Evolutionary conservation across 2,113 vertebrate species (phyloP), one percentile per base, ranked within the genome.

Genomic region (Phaethon lepturus): DNA sequence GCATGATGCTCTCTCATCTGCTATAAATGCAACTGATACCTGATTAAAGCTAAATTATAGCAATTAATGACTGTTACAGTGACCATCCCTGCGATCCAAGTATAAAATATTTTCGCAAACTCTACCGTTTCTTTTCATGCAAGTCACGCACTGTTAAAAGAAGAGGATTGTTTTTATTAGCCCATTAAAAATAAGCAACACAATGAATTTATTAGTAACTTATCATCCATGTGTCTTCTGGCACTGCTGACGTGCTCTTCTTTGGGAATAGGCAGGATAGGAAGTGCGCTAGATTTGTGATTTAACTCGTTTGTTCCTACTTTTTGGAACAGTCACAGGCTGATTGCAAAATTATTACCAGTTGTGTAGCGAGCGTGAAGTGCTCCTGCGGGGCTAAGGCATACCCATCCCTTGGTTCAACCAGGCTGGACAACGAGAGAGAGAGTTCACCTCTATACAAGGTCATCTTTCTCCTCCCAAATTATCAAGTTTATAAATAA

Each of bases 171-270:
- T 53, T 95, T 91, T 93, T 95, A 95, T 97, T 83, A 95, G 94
- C 45, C 78, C 13, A 15, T 94, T 95, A 94, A 95, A 97, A 85
- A 91, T 93, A 88, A 87, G 93, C 77, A 66, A 85, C 94, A 96
- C 50, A 77, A 97, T 97, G 95, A 88, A 97, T 91, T 96, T 96
- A 96, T 97, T 95, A 95, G 94, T 42, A 63, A 62, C 86, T 95
- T 96, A 88, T 93, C 77, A 68, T 85, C 92, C 96, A 94, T 97
- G 89, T 93, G 96, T 94, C 81, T 95, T 95, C 59, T 96, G 93
- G 93, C 71, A 83, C 66, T 90, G 66, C 90, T 97, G 88, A 82
- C 22, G 77, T 94, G 93, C 94, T 91, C 16, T 93, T 97, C 74
- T 73, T 91, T 40, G 84, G 84, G 91, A 96, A 94, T n/a, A 94